Conservation (phyloP, 2,113 vertebrate species). For the Osmerus eperlanus region DNA sequence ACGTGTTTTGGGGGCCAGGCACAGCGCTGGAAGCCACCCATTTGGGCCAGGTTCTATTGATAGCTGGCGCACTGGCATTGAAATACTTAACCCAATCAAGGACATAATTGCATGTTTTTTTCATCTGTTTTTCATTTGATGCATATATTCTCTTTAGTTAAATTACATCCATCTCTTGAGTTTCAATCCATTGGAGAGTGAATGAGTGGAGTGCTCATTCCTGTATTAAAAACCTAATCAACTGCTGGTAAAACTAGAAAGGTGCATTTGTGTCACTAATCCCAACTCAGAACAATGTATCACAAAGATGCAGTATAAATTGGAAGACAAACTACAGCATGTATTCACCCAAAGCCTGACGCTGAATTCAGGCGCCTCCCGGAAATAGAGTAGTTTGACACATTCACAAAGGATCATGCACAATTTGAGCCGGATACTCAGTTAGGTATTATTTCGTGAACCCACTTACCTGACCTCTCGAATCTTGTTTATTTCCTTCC, state of each 20-base stretch:
- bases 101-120: conserved; percentile 73
- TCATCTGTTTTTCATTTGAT: conserved; percentile 75
- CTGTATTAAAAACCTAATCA: conserved; percentile 56
- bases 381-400: no score
- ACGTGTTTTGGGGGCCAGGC: conserved; percentile 59
- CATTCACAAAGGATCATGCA: conserved; percentile 17
- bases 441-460: no score
- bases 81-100: conserved; percentile 72
- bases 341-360: no score
- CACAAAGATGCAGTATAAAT: no score
- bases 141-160: conserved; percentile 81
- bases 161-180: conserved; percentile 52
- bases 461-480: no score
- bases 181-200: conserved; percentile 56
- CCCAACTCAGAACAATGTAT: conserved; percentile 27
- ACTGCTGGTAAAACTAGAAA: conserved; percentile 46
- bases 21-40: conserved; percentile 57
- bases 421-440: conserved; percentile 38
- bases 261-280: conserved; percentile 40
- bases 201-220: conserved; percentile 54
- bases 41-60: conserved; percentile 52
- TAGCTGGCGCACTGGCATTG: conserved; percentile 59
- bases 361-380: no score
- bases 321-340: no score
- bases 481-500: no score